Evolutionary conservation across 2,113 vertebrate genomes (phyloP).

Genomic region (Acanthochromis polyacanthus): DNA sequence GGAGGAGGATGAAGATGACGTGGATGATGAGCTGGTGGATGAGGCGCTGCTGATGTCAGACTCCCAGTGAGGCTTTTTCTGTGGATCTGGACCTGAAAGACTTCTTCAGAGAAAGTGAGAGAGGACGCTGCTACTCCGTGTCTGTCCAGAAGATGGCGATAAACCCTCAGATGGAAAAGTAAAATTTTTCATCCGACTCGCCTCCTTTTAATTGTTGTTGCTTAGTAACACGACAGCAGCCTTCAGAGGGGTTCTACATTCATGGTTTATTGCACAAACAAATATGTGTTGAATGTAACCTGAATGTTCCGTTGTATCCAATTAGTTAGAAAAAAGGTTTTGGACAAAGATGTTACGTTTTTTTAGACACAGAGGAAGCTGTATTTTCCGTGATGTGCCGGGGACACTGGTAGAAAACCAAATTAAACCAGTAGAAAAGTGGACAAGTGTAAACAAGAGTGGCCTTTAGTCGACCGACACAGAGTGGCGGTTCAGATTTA

Average conservation of each 20-base stretch:
- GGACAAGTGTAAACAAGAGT: constrained; percentile 43
- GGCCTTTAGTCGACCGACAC: background rate
- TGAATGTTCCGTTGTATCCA: constrained; percentile 31
- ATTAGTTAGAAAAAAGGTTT: constrained; percentile 48
- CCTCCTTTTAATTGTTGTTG: background rate
- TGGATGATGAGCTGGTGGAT: constrained; percentile 44
- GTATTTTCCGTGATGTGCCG: background rate
- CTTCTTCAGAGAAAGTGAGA: background rate
- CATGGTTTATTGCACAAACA: constrained; percentile 75
- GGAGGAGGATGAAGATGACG: constrained; percentile 30
- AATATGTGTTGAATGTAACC: constrained; percentile 31
- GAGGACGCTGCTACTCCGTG: constrained; percentile 17
- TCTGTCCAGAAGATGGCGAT: constrained; percentile 50
- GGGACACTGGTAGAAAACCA: constrained; percentile 19
- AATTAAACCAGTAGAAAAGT: constrained; percentile 54
- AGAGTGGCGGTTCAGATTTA: constrained; percentile 11
- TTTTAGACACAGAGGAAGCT: constrained; percentile 20
- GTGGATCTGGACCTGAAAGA: constrained; percentile 5
- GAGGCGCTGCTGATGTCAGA: constrained; percentile 47
- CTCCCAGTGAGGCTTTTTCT: constrained; percentile 32
- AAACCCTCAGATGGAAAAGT: background rate
- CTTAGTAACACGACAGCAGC: constrained; percentile 44
- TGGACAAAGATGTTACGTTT: constrained; percentile 7
- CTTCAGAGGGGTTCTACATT: constrained; percentile 61
- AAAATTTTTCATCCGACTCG: background rate